Evolutionary conservation across 2,888 invertebrate species (phyloP).

Genomic region (Nebria salina): DNA sequence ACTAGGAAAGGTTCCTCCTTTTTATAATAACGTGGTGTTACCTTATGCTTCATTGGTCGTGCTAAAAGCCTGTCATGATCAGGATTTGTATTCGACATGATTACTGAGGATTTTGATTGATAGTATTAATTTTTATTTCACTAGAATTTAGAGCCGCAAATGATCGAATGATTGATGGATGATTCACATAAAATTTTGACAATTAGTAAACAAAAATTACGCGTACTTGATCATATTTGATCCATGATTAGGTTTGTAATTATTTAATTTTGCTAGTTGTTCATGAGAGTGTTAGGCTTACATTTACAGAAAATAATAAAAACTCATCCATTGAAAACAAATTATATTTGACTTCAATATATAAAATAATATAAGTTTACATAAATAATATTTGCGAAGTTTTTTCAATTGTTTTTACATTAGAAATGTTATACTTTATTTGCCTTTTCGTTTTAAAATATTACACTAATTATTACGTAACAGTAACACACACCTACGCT

Average conservation of each 20-base stretch:
- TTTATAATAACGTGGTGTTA: constrained; percentile 20
- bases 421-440: not conserved
- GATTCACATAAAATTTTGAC: not conserved
- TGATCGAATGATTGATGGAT: not conserved
- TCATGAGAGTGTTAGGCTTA: too few relatives aligned
- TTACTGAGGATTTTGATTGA: constrained; percentile 2
- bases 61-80: constrained; percentile 14
- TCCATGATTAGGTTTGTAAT: not conserved
- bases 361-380: too few relatives aligned
- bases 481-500: not conserved
- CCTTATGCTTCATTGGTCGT: constrained; percentile 16
- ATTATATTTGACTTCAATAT: too few relatives aligned
- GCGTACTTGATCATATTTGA: not conserved
- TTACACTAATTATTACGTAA: not conserved
- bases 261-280: not conserved
- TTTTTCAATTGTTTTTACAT: not conserved
- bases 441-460: not conserved
- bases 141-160: constrained; percentile 11
- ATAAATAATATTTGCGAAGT: too few relatives aligned
- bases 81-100: not conserved
- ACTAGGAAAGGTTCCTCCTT: not conserved
- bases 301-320: too few relatives aligned
- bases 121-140: not conserved
- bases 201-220: not conserved
- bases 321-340: too few relatives aligned